Evolutionary conservation across 2,113 vertebrate species (phyloP).

Genomic region (Poecile atricapillus): DNA sequence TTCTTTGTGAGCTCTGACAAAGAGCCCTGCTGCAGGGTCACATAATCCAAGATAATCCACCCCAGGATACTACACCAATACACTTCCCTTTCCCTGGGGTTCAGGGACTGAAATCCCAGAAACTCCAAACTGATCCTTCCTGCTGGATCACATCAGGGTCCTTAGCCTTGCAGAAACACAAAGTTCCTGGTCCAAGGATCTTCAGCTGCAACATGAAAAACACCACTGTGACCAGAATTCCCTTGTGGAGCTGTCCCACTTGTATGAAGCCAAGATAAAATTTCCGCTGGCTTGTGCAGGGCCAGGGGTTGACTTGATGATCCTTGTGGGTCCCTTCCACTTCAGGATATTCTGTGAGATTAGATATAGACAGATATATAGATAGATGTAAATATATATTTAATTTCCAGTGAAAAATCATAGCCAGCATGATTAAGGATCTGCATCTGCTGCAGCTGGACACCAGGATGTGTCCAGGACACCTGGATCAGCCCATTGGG

Average conservation of each 20-base stretch:
- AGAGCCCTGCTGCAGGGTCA: neutral
- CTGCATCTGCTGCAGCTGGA: neutral
- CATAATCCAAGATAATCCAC: neutral
- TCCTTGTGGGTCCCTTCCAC: neutral
- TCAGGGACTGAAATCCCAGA: neutral
- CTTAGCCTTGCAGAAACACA: neutral
- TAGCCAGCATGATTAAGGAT: neutral
- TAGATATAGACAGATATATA: neutral
- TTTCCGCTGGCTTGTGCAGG: neutral
- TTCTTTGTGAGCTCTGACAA: neutral
- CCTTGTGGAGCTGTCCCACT: neutral
- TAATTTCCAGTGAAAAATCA: neutral
- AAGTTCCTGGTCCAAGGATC: neutral
- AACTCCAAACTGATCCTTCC: neutral
- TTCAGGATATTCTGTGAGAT: neutral
- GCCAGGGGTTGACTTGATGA: neutral
- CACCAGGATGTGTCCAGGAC: accelerated
- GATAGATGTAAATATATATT: neutral
- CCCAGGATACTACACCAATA: accelerated
- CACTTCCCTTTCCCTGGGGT: neutral
- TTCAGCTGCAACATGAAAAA: neutral
- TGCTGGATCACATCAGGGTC: neutral
- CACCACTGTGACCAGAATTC: neutral
- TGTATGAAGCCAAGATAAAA: neutral
- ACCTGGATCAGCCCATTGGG: neutral